Percentiles rank a stretch among this genome's conserved stretches.
Evolutionary conservation across 2,888 invertebrate species (phyloP).

Genomic region (Erannis defoliaria): DNA sequence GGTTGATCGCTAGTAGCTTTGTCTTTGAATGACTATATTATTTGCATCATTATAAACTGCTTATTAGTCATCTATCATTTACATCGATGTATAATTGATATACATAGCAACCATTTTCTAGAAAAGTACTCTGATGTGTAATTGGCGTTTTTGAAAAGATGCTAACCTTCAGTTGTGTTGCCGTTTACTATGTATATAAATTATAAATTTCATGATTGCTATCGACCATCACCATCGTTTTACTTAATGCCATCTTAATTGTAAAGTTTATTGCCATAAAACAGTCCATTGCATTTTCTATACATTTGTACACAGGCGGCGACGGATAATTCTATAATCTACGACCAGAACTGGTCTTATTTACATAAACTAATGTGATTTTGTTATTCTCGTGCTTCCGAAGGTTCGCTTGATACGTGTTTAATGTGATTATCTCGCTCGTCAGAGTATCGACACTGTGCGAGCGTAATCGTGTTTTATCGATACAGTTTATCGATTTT

Average conservation of each 20-base stretch:
- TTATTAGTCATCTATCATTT: neutral
- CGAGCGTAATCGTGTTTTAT: slow-evolving; percentile 46
- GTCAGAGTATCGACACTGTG: slow-evolving; percentile 38
- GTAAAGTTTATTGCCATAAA: slow-evolving; percentile 33
- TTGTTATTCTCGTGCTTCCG: slow-evolving; percentile 43
- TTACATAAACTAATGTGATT: slow-evolving; percentile 56
- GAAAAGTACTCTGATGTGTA: neutral
- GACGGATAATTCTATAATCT: slow-evolving; percentile 33
- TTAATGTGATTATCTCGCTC: slow-evolving; percentile 51
- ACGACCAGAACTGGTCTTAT: slow-evolving; percentile 44
- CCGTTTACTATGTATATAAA: slow-evolving; percentile 22
- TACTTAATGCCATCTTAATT: slow-evolving; percentile 32
- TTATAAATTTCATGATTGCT: slow-evolving; percentile 15
- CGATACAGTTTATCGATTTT: slow-evolving; percentile 43
- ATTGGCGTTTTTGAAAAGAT: neutral
- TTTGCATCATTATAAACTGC: slow-evolving; percentile 3
- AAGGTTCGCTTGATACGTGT: slow-evolving; percentile 44
- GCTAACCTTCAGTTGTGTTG: neutral
- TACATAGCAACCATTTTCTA: neutral
- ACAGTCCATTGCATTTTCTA: slow-evolving; percentile 31
- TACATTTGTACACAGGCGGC: slow-evolving; percentile 31
- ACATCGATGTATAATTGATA: neutral
- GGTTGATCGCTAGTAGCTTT: neutral
- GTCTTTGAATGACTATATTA: slow-evolving; percentile 9
- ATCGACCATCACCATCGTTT: slow-evolving; percentile 18